phyloP scores from a whole-genome alignment of 2,113 vertebrate genomes.

The Varanus komodoensis region DNA sequence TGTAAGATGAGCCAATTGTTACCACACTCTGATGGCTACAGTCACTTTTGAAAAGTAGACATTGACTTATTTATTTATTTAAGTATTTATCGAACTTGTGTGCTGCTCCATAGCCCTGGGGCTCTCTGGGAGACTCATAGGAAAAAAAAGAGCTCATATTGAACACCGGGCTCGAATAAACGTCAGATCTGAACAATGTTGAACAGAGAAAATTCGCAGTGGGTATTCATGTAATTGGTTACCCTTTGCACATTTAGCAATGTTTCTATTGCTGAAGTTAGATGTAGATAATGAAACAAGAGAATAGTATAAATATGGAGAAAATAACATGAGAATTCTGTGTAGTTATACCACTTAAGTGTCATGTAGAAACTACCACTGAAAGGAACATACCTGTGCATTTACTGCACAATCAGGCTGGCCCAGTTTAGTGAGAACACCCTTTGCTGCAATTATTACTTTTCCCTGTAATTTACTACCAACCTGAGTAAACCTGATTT shows the following conservation, averaged over 20 bases:
- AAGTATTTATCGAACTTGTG: no score
- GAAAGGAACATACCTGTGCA: background rate
- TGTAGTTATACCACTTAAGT: background rate
- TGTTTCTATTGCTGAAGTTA: constrained; percentile 35
- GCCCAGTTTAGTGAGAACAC: constrained; percentile 2
- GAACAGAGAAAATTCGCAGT: background rate
- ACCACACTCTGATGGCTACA: background rate
- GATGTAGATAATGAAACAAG: background rate
- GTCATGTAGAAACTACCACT: background rate
- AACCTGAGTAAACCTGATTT: constrained; percentile 9
- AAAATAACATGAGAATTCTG: background rate
- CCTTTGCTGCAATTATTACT: constrained; percentile 18
- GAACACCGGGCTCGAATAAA: background rate
- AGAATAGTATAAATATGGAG: background rate
- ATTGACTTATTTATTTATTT: no score
- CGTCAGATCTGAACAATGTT: constrained; percentile 5
- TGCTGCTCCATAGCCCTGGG: no score
- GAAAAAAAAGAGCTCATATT: background rate
- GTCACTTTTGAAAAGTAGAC: background rate
- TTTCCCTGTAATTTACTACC: constrained; percentile 46
- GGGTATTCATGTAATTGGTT: constrained; percentile 29
- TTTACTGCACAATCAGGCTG: constrained; percentile 21
- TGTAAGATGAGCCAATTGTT: background rate
- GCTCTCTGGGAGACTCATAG: no score
- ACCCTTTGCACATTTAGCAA: constrained; percentile 53